Conservation (phyloP, 2,113 vertebrate species). For the Hypocryptadius cinnamomeus region DNA sequence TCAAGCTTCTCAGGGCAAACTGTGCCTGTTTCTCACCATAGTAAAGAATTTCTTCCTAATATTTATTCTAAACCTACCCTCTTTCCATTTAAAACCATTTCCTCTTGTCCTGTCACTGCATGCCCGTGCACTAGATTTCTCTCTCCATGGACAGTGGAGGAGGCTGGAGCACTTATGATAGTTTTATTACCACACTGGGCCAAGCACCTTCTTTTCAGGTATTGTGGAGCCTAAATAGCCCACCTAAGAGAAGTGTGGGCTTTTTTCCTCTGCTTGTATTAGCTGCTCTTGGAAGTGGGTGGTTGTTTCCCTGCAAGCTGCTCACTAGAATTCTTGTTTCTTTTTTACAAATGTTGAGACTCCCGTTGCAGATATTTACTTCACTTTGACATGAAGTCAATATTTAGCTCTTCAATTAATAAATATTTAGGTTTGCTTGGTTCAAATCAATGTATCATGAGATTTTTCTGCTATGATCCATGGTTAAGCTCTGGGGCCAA, state of each 20-base stretch:
- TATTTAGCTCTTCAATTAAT: slow-evolving; percentile 18
- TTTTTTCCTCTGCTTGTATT: neutral
- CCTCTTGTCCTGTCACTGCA: neutral
- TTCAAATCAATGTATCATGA: neutral
- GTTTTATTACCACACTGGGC: neutral
- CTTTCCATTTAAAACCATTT: neutral
- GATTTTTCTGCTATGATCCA: neutral
- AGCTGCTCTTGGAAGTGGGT: neutral
- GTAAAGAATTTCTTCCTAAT: neutral
- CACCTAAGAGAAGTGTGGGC: neutral
- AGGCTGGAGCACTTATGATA: neutral
- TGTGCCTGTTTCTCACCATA: neutral
- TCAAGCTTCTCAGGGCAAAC: neutral
- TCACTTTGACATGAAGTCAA: neutral
- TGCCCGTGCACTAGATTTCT: neutral
- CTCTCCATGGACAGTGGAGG: neutral
- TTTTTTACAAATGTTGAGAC: neutral
- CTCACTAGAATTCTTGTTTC: neutral
- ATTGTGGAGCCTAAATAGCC: neutral
- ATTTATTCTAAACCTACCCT: neutral
- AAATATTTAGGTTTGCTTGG: neutral
- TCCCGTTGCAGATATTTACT: neutral
- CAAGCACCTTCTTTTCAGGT: neutral
- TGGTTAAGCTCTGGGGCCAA: neutral
- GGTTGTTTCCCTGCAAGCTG: neutral